These are phyloP conservation scores for Alfaro cultratus DNA, from an alignment of 2,797 vertebrate genomes.

Conservation along the genomic window DNA sequence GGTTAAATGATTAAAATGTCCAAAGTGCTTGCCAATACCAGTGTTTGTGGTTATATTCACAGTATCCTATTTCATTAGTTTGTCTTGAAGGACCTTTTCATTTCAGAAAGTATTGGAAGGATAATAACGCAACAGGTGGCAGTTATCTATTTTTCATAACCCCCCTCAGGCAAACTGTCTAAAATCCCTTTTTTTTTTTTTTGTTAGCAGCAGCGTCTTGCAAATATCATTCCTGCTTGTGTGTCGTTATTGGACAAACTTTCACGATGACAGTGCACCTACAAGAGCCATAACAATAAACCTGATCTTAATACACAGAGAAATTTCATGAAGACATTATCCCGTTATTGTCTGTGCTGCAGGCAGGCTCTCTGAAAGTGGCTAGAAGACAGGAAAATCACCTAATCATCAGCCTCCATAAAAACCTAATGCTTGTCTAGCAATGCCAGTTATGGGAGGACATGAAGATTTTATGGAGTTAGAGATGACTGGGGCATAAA, in stretches of 20 bases:
- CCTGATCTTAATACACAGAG: constrained; percentile 61
- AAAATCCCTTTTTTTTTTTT: constrained; percentile 10
- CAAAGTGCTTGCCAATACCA: constrained; percentile 1
- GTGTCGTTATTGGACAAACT: constrained; percentile 47
- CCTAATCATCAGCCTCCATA: constrained; percentile 62
- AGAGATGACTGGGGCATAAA: constrained; percentile 62
- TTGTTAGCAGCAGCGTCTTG: constrained; percentile 8
- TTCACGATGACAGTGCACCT: constrained; percentile 55
- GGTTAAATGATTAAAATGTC: constrained; percentile 30
- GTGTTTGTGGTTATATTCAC: constrained; percentile 4
- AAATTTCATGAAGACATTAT: constrained; percentile 55
- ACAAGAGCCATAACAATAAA: constrained; percentile 64
- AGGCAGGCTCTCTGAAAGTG: constrained; percentile 40
- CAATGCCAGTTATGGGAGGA: constrained; percentile 58
- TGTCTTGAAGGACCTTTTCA: constrained; percentile 17
- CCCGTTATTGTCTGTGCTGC: constrained; percentile 53
- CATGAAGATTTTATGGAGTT: constrained; percentile 69
- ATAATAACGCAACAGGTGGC: constrained; percentile 65
- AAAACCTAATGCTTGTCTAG: constrained; percentile 54
- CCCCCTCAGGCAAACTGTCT: constrained; percentile 45
- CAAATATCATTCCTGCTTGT: constrained; percentile 22
- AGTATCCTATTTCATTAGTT: constrained; percentile 16
- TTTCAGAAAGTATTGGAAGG: constrained; percentile 48
- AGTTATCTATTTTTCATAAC: constrained; percentile 51
- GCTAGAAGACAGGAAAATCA: constrained; percentile 46